phyloP scores from a whole-genome alignment of 2,113 vertebrate genomes.

The Pelobates fuscus region DNA sequence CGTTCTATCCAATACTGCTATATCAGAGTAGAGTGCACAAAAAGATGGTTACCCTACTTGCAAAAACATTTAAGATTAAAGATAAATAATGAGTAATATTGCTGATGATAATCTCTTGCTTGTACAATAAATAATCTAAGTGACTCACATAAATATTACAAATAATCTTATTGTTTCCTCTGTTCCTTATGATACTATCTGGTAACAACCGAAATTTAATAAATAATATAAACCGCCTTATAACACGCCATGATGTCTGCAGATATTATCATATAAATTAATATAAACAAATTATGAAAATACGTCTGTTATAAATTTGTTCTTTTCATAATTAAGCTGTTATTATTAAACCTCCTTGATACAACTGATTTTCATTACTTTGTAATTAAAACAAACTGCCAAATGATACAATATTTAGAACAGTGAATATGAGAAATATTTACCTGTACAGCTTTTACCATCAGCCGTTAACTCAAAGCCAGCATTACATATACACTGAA shows the following conservation, averaged over 20 bases:
- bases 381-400: neutral
- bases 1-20: no score
- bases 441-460: conserved; percentile 74
- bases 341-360: neutral
- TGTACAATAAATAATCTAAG: no score
- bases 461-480: conserved; percentile 72
- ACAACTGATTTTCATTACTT: neutral
- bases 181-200: no score
- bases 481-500: conserved; percentile 75
- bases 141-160: no score
- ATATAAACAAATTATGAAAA: conserved; percentile 9
- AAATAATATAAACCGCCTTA: neutral
- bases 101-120: no score
- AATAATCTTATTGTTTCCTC: no score
- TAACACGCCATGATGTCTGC: conserved; percentile 9
- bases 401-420: neutral
- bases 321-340: neutral
- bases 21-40: no score
- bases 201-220: neutral
- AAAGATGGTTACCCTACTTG: no score
- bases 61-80: no score
- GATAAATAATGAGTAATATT: no score
- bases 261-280: conserved; percentile 20
- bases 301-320: neutral
- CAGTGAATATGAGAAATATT: conserved; percentile 12